Percentiles rank a stretch among this genome's conserved stretches.
Evolutionary conservation across 2,113 vertebrate genomes (phyloP).

Genomic region (Rhabdornis inornatus): DNA sequence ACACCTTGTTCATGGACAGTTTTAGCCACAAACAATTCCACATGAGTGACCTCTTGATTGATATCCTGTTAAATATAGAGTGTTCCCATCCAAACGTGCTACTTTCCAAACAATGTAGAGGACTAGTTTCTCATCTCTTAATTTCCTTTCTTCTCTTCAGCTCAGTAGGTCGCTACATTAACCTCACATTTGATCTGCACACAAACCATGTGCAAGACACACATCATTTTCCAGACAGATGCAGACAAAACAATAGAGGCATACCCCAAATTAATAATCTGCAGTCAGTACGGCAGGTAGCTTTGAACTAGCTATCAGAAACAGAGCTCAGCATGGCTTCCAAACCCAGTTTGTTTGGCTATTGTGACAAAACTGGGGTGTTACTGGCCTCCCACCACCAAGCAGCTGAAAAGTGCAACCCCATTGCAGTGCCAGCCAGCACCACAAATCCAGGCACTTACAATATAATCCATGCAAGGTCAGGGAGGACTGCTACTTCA

Average conservation of each 20-base stretch:
- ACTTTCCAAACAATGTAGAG: background rate
- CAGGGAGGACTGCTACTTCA: background rate
- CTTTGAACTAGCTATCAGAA: background rate
- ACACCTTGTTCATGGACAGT: background rate
- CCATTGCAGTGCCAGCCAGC: background rate
- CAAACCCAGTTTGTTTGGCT: background rate
- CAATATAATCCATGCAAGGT: background rate
- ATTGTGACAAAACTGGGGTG: background rate
- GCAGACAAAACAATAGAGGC: background rate
- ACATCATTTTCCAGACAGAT: background rate
- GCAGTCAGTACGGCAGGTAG: background rate
- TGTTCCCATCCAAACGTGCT: background rate
- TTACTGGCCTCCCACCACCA: background rate
- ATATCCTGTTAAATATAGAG: background rate
- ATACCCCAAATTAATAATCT: background rate
- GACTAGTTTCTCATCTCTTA: background rate
- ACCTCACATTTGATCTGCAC: background rate
- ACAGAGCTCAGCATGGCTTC: background rate
- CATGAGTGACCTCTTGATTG: background rate
- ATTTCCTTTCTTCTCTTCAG: background rate
- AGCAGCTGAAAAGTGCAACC: background rate
- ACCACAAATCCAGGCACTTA: background rate
- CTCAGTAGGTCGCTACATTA: background rate
- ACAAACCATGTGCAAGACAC: background rate
- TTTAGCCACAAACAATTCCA: background rate